Conservation (phyloP, 2,113 vertebrate genomes). For the Chinchilla lanigera region DNA sequence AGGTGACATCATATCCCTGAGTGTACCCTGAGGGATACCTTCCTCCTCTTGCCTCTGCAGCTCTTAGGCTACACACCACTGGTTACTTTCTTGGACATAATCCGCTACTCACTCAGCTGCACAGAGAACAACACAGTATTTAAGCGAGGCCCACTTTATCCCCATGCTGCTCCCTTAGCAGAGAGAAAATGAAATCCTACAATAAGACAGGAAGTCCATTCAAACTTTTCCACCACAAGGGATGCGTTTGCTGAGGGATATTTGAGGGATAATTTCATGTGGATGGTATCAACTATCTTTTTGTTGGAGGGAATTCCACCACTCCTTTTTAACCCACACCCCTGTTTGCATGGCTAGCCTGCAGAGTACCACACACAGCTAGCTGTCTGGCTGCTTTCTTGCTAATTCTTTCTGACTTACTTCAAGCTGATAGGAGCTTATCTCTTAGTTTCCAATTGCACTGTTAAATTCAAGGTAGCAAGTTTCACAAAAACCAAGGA, state of each 20-base stretch:
- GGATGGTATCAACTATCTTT: not conserved
- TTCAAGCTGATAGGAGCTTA: no score
- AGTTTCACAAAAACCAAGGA: not conserved
- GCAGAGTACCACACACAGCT: fast-evolving
- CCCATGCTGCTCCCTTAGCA: not conserved
- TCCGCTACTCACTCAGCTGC: fast-evolving
- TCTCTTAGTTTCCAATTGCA: not conserved
- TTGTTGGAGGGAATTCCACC: fast-evolving
- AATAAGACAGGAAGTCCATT: not conserved
- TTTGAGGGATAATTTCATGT: not conserved
- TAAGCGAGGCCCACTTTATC: fast-evolving
- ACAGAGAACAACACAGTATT: fast-evolving
- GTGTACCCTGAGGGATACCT: fast-evolving
- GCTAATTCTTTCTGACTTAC: not conserved
- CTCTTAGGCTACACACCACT: not conserved
- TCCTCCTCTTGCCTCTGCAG: not conserved
- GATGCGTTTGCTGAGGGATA: not conserved
- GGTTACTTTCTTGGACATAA: not conserved
- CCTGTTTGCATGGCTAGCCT: fast-evolving
- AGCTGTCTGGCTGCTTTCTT: not conserved
- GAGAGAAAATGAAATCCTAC: not conserved
- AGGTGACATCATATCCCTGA: not conserved
- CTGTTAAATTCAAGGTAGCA: not conserved
- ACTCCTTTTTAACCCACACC: fast-evolving
- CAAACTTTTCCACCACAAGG: not conserved